Percentiles rank a stretch among this genome's conserved stretches.
phyloP scores from a whole-genome alignment of 2,797 vertebrate genomes.

The Rhabdophis nuchalis region DNA sequence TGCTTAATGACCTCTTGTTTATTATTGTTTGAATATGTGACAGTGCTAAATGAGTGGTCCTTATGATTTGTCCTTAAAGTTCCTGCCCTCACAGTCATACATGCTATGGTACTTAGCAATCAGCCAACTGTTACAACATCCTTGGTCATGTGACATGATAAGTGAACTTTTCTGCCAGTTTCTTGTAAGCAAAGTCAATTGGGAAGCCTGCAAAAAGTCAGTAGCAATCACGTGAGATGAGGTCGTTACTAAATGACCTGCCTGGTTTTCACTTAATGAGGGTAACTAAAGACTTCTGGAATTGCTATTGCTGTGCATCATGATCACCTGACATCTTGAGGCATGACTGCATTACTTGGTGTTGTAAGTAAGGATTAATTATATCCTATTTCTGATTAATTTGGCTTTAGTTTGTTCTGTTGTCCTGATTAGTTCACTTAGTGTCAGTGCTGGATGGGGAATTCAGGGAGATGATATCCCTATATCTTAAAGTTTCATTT shows the following conservation, averaged over 20 bases:
- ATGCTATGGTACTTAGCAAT: background rate
- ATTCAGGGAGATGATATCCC: background rate
- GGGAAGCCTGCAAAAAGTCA: background rate
- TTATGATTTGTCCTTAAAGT: background rate
- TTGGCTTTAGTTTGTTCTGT: background rate
- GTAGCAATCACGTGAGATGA: background rate
- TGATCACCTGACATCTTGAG: background rate
- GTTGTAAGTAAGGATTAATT: background rate
- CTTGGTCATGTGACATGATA: background rate
- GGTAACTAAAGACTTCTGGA: background rate
- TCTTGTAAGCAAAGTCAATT: background rate
- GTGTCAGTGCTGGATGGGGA: background rate
- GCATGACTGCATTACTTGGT: background rate
- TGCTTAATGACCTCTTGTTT: background rate
- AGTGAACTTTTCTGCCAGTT: background rate
- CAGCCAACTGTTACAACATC: background rate
- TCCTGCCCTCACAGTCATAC: background rate
- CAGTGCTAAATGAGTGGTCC: background rate
- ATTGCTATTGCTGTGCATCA: background rate
- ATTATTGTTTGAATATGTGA: background rate
- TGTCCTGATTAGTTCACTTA: background rate
- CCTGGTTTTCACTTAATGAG: background rate
- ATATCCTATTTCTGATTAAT: background rate
- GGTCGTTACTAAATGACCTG: background rate
- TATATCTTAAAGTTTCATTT: background rate